Base-by-base conservation (phyloP, 2,797 vertebrate species). In the Tamandua tetradactyla region DNA sequence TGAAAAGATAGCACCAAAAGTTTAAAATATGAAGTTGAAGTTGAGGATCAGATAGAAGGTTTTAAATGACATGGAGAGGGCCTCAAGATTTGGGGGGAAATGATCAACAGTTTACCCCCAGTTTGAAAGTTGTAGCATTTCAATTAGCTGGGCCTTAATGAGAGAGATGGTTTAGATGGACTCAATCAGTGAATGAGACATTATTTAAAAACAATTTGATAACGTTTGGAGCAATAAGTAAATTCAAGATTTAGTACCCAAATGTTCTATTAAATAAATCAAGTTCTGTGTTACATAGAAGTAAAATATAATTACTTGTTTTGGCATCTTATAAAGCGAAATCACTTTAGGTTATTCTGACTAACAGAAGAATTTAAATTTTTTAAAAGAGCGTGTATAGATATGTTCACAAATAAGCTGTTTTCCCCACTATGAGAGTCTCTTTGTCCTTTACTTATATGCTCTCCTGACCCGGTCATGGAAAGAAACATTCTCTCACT, bases 1-100 rank as follows among this genome's bases (percentile, higher is more conserved):
- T 40, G 7, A 25, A 57, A 83, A 68, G 74, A 1, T 74, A 10
- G 9, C 87, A 32, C 1, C 25, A 18, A 32, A 30, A 2, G 47
- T 55, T 81, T 59, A 72, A 57, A 80, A 84, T 42, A n/a, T 79
- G 89, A 22, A 95, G 23, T n/a, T 59, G 59, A 84, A 93, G 59
- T 37, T 20, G 1, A 57, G 23, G 7, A 18, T 68, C 89, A 27
- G 13, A 17, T 44, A 32, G 40, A 91, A 42, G n/a, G 40, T 66
- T 85, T 18, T 71, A 62, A 92, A 93, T 85, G 40, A 2, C 9
- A 40, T 25, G 23, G 12, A 89, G 27, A 44, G 18, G 1, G 49
- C 22, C 57, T 74, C 62, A 89, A 74, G 47, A 62, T 62, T 93
- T 89, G 25, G 32, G n/a, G 40, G 2, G 8, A 15, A 52, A 72